Evolutionary conservation across 2,113 vertebrate genomes (phyloP), one percentile per base, ranked within the genome.

Genomic region (Macroglossus sobrinus): DNA sequence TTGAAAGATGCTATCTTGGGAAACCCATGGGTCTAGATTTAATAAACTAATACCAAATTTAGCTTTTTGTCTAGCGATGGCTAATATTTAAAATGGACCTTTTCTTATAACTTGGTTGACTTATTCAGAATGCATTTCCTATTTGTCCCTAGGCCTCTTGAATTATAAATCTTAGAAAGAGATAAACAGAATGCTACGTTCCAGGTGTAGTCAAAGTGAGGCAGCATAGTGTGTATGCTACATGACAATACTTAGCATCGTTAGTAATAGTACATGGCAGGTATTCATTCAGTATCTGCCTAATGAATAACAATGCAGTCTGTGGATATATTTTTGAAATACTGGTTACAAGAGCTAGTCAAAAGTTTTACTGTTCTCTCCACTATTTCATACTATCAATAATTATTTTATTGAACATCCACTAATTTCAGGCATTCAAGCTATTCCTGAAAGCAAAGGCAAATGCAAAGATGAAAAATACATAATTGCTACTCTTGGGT

Each of bases 21-120:
- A 93, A 71, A 82, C 12, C 38, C 40, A 53, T 53, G 33, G 14
- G 19, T 61, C 47, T 79, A 47, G 47, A 79, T 79, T 95, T 88
- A 91, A 93, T 80, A 91, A 95, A 91, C 3, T 16, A 82, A 47
- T 50, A 84, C 35, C n/a, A 95, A 47, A 79, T 80, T 88, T 47
- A 91, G 35, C 57, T 84, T 35, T 90, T 72, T 76, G 63, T 9
- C 22, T 66, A 38, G 9, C 19, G 38, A 75, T 28, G 55, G n/a
- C 71, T 53, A 50, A 19, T 78, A 68, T 35, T 72, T 47, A 45
- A 94, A 92, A 19, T 64, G 18, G 53, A 43, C 68, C 22, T 84
- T 92, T 92, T 43, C 15, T 26, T 5, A 1, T 90, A 47, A 72
- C 19, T 84, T 69, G 47, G 26, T 89, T 40, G 33, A 24, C 13